A percentile compares a stretch with the other conserved stretches of the same genome.
phyloP scores from a whole-genome alignment of 2,797 vertebrate genomes.

The Garrulus glandarius region DNA sequence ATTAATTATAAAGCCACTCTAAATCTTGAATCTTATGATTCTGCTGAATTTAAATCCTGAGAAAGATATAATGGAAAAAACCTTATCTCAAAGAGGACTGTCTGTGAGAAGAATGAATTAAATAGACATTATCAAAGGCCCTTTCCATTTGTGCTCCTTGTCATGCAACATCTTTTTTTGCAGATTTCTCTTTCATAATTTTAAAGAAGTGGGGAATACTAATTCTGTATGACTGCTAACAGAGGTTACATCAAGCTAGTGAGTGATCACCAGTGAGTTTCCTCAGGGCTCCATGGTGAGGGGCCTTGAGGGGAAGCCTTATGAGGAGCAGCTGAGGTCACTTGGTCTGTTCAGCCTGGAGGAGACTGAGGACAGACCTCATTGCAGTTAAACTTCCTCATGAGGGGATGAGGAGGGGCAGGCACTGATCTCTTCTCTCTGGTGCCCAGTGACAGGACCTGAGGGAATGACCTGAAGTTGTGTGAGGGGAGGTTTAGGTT shows the following conservation, averaged over 20 bases:
- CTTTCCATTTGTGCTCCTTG: neutral
- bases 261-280: neutral
- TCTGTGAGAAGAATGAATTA: neutral
- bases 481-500: accelerated
- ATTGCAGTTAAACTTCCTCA: accelerated
- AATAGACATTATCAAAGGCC: neutral
- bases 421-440: accelerated
- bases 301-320: neutral
- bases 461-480: neutral
- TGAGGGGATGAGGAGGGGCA: no score
- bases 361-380: neutral
- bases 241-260: neutral
- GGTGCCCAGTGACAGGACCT: neutral
- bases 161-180: neutral
- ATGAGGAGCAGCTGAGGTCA: accelerated
- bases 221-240: neutral
- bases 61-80: neutral
- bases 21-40: neutral
- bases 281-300: neutral
- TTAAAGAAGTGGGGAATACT: neutral
- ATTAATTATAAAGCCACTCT: neutral
- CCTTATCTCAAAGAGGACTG: neutral
- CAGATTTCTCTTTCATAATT: neutral
- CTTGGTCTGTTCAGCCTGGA: neutral
- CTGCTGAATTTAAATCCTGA: neutral